Conservation (phyloP, 1,140 invertebrate species). For the Pissodes strobi region DNA sequence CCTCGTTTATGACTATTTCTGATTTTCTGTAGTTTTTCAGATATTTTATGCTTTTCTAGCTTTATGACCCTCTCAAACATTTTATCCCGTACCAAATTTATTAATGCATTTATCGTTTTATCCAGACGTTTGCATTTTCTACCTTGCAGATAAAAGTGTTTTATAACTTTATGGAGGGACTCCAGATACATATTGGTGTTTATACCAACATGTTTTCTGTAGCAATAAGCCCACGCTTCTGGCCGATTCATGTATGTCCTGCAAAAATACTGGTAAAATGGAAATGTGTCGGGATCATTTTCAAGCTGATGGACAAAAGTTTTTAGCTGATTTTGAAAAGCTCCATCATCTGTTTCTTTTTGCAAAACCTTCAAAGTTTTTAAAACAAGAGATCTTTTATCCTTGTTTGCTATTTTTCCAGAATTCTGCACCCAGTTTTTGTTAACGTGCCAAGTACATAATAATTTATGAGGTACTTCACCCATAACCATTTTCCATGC, state of each 20-base stretch:
- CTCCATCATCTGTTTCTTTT: background rate
- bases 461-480: conserved; percentile 6
- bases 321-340: background rate
- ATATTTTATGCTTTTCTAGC: background rate
- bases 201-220: conserved; percentile 32
- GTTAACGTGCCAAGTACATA: conserved; percentile 33
- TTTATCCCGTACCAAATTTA: conserved; percentile 12
- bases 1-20: conserved; percentile 4
- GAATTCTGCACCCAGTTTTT: conserved; percentile 27
- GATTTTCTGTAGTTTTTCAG: conserved; percentile 6
- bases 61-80: conserved; percentile 8
- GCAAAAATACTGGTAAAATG: background rate
- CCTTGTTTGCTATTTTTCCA: background rate
- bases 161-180: conserved; percentile 31
- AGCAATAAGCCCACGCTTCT: conserved; percentile 9
- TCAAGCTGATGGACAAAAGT: background rate
- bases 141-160: conserved; percentile 27
- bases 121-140: conserved; percentile 24
- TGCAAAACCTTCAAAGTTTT: background rate
- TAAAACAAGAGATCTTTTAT: background rate
- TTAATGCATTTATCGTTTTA: conserved; percentile 19
- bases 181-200: conserved; percentile 27
- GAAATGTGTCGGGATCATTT: background rate
- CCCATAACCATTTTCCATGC: conserved; percentile 25
- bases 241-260: background rate